Percentiles rank a stretch among this genome's conserved stretches.
Evolutionary conservation across 2,888 invertebrate genomes (phyloP).

Genomic region (Furcula furcula): DNA sequence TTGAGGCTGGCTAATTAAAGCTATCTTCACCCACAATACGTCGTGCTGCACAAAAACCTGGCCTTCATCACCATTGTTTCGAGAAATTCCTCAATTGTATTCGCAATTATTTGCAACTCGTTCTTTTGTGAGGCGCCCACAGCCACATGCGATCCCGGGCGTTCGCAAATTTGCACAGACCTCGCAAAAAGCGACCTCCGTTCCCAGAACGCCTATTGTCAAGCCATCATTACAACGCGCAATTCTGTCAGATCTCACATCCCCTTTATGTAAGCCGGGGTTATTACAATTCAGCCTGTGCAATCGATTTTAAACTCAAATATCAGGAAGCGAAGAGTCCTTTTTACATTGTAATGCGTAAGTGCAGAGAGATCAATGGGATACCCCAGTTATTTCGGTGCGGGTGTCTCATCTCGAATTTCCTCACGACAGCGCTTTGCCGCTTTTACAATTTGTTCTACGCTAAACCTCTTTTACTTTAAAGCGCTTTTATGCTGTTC

Average conservation of each 20-base stretch:
- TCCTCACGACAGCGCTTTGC: conserved; percentile 47
- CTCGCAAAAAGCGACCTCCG: conserved; percentile 60
- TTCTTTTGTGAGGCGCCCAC: conserved; percentile 37
- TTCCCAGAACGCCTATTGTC: conserved; percentile 76
- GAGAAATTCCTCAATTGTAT: conserved; percentile 20
- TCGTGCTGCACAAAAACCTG: not conserved
- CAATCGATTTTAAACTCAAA: conserved; percentile 29
- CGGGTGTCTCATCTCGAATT: conserved; percentile 54
- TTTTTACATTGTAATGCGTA: conserved; percentile 20
- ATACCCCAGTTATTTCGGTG: conserved; percentile 69
- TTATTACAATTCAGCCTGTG: conserved; percentile 45
- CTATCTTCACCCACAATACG: not conserved
- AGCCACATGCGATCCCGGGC: conserved; percentile 56
- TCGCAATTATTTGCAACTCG: conserved; percentile 23
- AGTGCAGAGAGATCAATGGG: conserved; percentile 56
- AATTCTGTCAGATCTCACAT: conserved; percentile 70
- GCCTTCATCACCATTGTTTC: conserved; percentile 20
- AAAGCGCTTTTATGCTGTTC: conserved; percentile 49
- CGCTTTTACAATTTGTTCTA: conserved; percentile 22
- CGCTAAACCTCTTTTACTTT: conserved; percentile 19
- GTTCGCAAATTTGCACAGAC: conserved; percentile 68
- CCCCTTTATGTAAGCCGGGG: conserved; percentile 75
- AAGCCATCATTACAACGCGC: conserved; percentile 64
- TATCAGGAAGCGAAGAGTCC: accelerated
- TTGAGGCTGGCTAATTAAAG: not conserved